phyloP scores from a whole-genome alignment of 2,797 vertebrate species.

The Remorina albescens region DNA sequence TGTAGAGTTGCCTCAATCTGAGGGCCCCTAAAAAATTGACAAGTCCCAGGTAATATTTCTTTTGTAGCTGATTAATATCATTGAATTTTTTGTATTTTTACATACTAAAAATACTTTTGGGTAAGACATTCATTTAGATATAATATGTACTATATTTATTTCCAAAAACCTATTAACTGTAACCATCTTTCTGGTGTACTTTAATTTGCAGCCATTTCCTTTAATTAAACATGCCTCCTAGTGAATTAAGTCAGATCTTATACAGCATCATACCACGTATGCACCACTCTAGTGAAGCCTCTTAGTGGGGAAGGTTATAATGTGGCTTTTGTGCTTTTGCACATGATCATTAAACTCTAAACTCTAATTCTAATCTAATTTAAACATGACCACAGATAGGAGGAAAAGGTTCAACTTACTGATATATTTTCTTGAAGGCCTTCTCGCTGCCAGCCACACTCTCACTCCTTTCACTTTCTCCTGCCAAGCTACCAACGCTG shows the following conservation, averaged over 20 bases:
- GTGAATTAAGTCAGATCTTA: neutral
- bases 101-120: no score
- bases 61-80: neutral
- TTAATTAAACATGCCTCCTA: neutral
- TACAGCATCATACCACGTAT: neutral
- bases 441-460: constrained; percentile 75
- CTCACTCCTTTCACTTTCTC: constrained; percentile 79
- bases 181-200: neutral
- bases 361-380: no score
- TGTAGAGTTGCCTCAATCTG: neutral
- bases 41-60: no score
- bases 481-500: constrained; percentile 67
- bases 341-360: neutral
- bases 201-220: neutral
- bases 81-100: no score
- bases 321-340: neutral
- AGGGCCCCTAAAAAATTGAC: no score
- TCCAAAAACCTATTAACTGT: neutral
- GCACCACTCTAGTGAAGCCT: neutral
- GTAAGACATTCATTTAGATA: no score
- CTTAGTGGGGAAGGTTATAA: neutral
- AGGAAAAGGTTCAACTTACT: constrained; percentile 64
- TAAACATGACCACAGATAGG: neutral
- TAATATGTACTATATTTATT: neutral
- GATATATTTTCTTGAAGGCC: constrained; percentile 34